Percentiles rank a stretch among this genome's conserved stretches.
phyloP scores from a whole-genome alignment of 2,113 vertebrate species.

The Oriolus oriolus region DNA sequence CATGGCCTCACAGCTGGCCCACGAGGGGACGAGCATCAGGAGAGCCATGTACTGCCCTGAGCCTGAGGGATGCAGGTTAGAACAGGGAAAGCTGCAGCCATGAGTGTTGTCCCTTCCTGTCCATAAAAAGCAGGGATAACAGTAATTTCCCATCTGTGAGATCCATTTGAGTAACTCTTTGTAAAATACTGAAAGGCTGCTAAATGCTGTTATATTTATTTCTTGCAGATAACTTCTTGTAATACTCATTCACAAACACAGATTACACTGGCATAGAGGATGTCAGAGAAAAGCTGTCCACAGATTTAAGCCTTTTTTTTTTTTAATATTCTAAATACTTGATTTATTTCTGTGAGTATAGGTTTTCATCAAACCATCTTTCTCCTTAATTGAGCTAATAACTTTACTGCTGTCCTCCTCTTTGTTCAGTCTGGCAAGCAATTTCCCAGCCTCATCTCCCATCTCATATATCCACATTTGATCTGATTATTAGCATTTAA shows the following conservation, averaged over 20 bases:
- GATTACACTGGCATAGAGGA: neutral
- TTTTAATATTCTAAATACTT: constrained; percentile 4
- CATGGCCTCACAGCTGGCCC: neutral
- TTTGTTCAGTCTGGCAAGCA: constrained; percentile 41
- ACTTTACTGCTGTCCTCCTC: constrained; percentile 34
- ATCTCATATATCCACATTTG: constrained; percentile 20
- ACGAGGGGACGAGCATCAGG: neutral
- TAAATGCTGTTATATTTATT: neutral
- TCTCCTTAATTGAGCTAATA: constrained; percentile 61
- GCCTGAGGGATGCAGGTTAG: neutral
- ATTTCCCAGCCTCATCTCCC: constrained; percentile 44
- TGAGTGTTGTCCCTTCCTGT: neutral
- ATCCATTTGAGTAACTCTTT: neutral
- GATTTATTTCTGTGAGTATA: constrained; percentile 35
- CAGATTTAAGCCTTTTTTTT: neutral
- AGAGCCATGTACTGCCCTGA: neutral
- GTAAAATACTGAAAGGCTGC: neutral
- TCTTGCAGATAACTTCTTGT: neutral
- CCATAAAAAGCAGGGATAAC: neutral
- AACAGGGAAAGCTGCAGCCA: neutral
- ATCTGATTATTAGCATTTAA: constrained; percentile 50
- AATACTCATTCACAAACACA: neutral
- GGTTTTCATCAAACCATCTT: constrained; percentile 25
- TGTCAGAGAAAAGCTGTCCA: neutral
- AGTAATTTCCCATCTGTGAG: constrained; percentile 15